Conservation (phyloP, 2,888 invertebrate species). For the Willowsia nigromaculata region DNA sequence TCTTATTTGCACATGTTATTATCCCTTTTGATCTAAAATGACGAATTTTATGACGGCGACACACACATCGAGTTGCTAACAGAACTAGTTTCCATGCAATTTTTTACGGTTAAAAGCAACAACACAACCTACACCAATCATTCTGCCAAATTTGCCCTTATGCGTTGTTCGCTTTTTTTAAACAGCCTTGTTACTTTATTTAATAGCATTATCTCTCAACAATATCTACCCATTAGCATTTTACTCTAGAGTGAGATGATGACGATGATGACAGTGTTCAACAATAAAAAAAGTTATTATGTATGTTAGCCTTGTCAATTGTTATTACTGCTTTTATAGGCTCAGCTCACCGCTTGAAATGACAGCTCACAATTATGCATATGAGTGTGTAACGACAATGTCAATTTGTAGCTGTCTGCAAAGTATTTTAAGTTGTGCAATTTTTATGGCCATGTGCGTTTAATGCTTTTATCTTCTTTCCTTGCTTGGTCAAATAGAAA, state of each 20-base stretch:
- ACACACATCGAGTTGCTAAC: too few species aligned
- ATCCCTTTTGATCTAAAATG: too few species aligned
- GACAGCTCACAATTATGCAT: background rate
- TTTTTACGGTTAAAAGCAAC: too few species aligned
- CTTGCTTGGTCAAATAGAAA: constrained; percentile 10
- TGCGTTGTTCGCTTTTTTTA: too few species aligned
- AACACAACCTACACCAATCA: too few species aligned
- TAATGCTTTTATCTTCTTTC: background rate
- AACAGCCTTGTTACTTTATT: too few species aligned
- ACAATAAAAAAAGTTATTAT: background rate
- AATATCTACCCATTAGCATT: too few species aligned
- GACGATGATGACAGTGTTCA: background rate
- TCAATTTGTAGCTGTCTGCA: background rate
- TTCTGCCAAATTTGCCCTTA: too few species aligned
- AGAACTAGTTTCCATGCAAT: too few species aligned
- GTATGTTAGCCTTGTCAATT: background rate
- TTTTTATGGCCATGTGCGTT: constrained; percentile 29
- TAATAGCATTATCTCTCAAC: too few species aligned
- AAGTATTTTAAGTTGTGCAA: constrained; percentile 11
- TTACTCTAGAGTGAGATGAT: background rate
- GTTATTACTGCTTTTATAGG: background rate
- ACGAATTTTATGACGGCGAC: too few species aligned
- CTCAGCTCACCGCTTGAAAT: background rate
- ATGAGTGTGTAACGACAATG: background rate
- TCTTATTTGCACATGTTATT: too few species aligned